phyloP scores from a whole-genome alignment of 1,140 invertebrate genomes.

The Oreohelix idahoensis region DNA sequence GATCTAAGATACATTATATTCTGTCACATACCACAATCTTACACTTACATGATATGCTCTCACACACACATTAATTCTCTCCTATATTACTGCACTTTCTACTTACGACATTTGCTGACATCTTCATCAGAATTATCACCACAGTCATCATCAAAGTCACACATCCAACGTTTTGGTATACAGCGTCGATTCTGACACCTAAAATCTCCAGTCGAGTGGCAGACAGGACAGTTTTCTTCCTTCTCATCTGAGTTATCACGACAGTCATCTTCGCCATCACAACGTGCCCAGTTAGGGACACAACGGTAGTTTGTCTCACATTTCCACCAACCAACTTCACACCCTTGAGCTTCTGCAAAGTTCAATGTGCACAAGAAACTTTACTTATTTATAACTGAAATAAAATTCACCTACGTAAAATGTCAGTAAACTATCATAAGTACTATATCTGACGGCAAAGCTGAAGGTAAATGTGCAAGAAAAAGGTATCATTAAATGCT shows the following conservation, averaged over 20 bases:
- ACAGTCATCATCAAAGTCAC: slow-evolving; percentile 96
- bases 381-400: not conserved
- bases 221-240: slow-evolving; percentile 83
- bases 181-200: slow-evolving; percentile 93
- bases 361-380: not conserved
- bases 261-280: slow-evolving; percentile 95
- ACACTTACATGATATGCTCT: no score
- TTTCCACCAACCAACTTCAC: slow-evolving; percentile 66
- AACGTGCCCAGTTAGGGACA: slow-evolving; percentile 94
- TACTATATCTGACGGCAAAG: no score
- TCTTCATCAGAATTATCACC: slow-evolving; percentile 93
- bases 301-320: slow-evolving; percentile 83
- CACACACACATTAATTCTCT: no score
- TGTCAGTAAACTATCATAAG: not conserved
- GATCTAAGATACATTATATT: no score
- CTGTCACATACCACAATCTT: no score
- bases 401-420: not conserved
- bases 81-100: no score
- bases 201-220: slow-evolving; percentile 89
- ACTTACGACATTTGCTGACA: slow-evolving; percentile 81
- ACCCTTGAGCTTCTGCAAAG: slow-evolving; percentile 55
- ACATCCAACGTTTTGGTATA: slow-evolving; percentile 91
- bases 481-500: no score
- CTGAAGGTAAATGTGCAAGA: no score
- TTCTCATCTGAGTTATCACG: slow-evolving; percentile 98